Base-by-base conservation (phyloP, 2,797 vertebrate species). In the Ceyx erithaca region DNA sequence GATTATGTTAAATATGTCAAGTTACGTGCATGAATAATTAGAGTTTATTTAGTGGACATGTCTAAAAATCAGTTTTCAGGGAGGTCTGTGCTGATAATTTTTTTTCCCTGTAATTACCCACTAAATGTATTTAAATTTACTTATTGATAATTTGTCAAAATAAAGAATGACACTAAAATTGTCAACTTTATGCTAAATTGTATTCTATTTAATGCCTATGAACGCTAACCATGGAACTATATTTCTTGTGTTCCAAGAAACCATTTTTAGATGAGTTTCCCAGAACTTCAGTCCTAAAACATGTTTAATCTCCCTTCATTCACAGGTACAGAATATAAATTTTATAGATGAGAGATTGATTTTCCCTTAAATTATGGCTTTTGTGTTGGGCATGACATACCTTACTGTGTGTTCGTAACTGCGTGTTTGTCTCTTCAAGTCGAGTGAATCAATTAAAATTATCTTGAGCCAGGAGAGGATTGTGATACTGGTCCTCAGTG, bases 1-100 rank as follows among this genome's bases (percentile, higher is more conserved):
- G 84, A 94, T 94, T 82, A 96, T 90, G 69, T 57, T 94, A 93
- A 77, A 48, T 71, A 62, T 57, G 83, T 40, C 75, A 95, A 89
- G 41, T 62, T 54, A 81, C 45, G 66, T 61, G 58, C 19, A 41
- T 69, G 55, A 91, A 71, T 81, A 37, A 51, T 89, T 94, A 89
- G 22, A 49, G 62, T 91, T 82, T 78, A 84, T 92, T 92, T 86
- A 89, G 23, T 71, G 46, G 81, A 69, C 31, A 81, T 67, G 71
- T 64, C 45, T 87, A 91, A 87, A 64, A 75, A 72, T 57, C 26
- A 87, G 8, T 20, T 72, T 81, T 61, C 72, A 57, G 22, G 59
- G 54, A 79, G 15, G 22, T 75, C 13, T 77, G 61, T 46, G 28
- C 23, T 80, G 59, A 55, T 55, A 49, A 26, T 26, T 57, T 78